A percentile compares a stretch with the other conserved stretches of the same genome.
phyloP scores from a whole-genome alignment of 2,797 vertebrate genomes.

The Phalanger gymnotis region DNA sequence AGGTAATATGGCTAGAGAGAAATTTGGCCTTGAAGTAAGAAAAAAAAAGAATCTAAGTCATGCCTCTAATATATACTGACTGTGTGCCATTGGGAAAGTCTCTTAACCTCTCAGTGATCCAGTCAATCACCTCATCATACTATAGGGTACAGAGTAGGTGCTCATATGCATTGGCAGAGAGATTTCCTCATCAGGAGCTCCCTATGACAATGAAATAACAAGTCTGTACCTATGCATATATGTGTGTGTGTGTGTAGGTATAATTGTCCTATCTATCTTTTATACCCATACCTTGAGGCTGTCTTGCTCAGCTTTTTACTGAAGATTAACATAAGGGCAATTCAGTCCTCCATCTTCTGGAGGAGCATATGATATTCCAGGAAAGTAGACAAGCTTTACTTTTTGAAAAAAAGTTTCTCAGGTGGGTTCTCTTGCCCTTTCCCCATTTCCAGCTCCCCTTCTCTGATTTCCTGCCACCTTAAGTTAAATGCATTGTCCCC shows the following conservation, averaged over 20 bases:
- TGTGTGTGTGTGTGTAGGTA: too few species aligned
- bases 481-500: constrained; percentile 26
- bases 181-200: not conserved
- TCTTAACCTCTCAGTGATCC: not conserved
- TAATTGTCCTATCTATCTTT: constrained; percentile 2
- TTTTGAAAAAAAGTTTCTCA: constrained; percentile 1
- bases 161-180: not conserved
- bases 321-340: not conserved
- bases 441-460: constrained; percentile 8
- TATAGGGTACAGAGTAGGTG: not conserved
- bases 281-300: not conserved
- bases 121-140: not conserved
- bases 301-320: not conserved
- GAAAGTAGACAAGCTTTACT: not conserved
- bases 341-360: not conserved
- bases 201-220: not conserved
- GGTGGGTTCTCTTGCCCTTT: not conserved
- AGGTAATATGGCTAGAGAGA: not conserved
- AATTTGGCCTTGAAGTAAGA: not conserved
- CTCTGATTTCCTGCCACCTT: constrained; percentile 23
- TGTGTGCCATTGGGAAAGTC: not conserved
- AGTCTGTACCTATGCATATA: not conserved
- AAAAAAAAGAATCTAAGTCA: not conserved
- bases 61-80: not conserved
- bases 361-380: not conserved